These are phyloP conservation scores for Pundamilia nyererei DNA, from an alignment of 2,113 vertebrate species.

Conservation along the genomic window DNA sequence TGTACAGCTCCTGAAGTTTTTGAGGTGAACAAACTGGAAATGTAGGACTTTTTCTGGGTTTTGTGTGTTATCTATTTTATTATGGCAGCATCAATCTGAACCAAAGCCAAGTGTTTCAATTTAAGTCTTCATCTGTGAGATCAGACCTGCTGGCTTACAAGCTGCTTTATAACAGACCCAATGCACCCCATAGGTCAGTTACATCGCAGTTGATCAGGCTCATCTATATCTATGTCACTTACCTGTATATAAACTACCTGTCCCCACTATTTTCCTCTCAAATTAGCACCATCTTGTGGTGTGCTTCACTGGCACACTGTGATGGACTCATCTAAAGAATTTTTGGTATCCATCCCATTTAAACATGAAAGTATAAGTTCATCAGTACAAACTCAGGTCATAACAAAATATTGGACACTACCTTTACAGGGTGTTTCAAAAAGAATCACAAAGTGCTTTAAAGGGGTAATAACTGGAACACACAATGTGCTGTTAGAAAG, in stretches of 20 bases:
- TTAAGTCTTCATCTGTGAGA: not conserved
- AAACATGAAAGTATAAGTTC: not conserved
- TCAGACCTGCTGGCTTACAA: not conserved
- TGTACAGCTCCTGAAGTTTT: not conserved
- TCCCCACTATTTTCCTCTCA: not conserved
- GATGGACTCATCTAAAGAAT: not conserved
- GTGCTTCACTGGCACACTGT: not conserved
- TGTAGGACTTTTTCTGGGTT: not conserved
- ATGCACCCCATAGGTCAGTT: fast-evolving
- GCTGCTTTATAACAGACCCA: not conserved
- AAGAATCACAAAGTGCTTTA: not conserved
- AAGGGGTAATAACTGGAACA: not conserved
- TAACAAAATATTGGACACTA: not conserved
- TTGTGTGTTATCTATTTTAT: not conserved
- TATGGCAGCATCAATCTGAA: not conserved
- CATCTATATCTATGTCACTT: not conserved
- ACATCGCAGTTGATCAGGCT: not conserved
- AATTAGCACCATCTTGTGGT: not conserved
- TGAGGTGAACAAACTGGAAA: not conserved
- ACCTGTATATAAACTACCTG: not conserved
- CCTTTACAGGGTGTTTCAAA: not conserved
- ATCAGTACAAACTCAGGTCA: not conserved
- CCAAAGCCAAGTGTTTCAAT: not conserved
- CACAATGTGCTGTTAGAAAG: not conserved
- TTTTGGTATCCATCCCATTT: fast-evolving